These are phyloP conservation scores for Anarsia innoxiella DNA, from an alignment of 2,888 invertebrate genomes.

Conservation along the genomic window DNA sequence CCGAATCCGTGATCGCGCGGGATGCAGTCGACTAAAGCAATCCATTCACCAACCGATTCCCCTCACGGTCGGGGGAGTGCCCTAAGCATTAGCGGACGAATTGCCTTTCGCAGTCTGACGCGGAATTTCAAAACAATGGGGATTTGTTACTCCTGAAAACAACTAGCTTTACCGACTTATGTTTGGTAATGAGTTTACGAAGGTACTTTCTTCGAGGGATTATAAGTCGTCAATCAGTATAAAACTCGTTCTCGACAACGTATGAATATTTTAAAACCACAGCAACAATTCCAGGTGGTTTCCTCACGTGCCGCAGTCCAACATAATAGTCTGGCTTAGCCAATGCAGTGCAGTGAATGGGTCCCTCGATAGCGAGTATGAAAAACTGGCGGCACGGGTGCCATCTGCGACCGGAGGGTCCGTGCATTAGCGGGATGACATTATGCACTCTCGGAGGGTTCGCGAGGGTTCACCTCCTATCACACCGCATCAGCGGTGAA, in stretches of 20 bases:
- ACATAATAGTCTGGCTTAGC: too few relatives aligned
- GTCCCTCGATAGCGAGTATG: slow-evolving; percentile 34
- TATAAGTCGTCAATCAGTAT: too few relatives aligned
- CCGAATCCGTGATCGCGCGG: slow-evolving; percentile 67
- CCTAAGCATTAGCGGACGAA: too few relatives aligned
- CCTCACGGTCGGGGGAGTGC: not conserved
- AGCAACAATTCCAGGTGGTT: too few relatives aligned
- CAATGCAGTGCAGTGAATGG: slow-evolving; percentile 14
- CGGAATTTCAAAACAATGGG: too few relatives aligned
- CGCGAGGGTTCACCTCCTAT: slow-evolving; percentile 54
- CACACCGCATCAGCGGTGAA: slow-evolving; percentile 59
- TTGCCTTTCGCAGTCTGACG: not conserved
- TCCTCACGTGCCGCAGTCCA: too few relatives aligned
- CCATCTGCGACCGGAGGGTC: slow-evolving; percentile 63
- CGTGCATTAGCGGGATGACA: slow-evolving; percentile 71
- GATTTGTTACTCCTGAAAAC: too few relatives aligned
- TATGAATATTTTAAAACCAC: too few relatives aligned
- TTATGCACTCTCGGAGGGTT: slow-evolving; percentile 65
- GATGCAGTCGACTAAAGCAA: slow-evolving; percentile 64
- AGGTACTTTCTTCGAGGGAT: too few relatives aligned
- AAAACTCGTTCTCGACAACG: too few relatives aligned
- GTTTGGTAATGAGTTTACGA: too few relatives aligned
- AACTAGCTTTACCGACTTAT: too few relatives aligned
- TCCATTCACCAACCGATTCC: slow-evolving; percentile 6
- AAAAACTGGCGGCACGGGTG: slow-evolving; percentile 61